Base-by-base conservation (phyloP, 2,888 invertebrate species). In the Lasius platythorax region DNA sequence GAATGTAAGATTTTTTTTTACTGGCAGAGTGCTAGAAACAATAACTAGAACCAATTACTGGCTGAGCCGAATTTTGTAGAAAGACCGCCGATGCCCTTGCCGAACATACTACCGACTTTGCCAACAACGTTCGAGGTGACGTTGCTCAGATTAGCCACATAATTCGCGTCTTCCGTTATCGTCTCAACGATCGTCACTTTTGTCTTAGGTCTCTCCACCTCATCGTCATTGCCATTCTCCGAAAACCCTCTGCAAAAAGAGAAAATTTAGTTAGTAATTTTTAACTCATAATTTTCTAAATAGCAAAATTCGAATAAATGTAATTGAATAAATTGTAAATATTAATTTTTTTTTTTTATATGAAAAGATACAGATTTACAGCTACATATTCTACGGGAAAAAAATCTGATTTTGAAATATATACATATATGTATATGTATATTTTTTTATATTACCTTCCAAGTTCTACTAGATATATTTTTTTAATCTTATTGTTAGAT, bases 61-160 rank as follows among this genome's bases (percentile, higher is more conserved):
- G 98, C 97, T 91, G 98, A 97, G 88, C 98, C 98, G 90, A 98
- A 96, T 95, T 98, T 98, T 92, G 98, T 98, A 93, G 98, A 98
- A 93, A 98, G 96, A 94, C 98, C 98, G 90, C 98, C 98, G 92
- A 98, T 97, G 90, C 98, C 98, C 94, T 98, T 98, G 76, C 98
- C 98, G 92, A 98, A 97, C 95, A 98, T 97, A 95, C 98, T 98
- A 92, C 98, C 98, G 93, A 98, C 97, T 95, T 98, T 96, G 81
- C 98, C 98, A 88, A 98, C 98, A 88, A 98, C 98, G 93, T 98
- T 97, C 88, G 97, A 97, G 58, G 98, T 97, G 37, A 98, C 97
- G 93, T 97, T 97, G 90, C 97, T 97, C 87, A 97, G 96, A 94
- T 98, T 98, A 58, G 97, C 97, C 33, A 97, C 97, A 91, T 96